These are phyloP conservation scores for Lophius americanus DNA, from an alignment of 2,797 vertebrate genomes.

Conservation along the genomic window DNA sequence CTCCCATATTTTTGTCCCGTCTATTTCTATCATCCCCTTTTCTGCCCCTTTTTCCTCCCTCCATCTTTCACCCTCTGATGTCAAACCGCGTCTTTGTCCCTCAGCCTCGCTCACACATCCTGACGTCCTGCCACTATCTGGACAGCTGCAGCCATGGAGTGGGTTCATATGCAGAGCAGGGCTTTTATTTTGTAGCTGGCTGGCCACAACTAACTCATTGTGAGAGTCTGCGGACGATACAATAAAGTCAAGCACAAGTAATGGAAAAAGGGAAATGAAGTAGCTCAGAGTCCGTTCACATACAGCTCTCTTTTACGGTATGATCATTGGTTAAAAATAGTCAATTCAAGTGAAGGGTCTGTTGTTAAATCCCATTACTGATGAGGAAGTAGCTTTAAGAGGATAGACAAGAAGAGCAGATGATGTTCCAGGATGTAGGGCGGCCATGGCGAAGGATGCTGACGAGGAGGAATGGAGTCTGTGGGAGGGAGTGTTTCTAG, in stretches of 20 bases:
- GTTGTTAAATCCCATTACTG: no score
- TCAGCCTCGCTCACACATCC: not conserved
- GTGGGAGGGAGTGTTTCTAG: not conserved
- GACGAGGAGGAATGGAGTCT: not conserved
- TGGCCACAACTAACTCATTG: not conserved
- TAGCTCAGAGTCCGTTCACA: not conserved
- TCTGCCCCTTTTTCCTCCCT: not conserved
- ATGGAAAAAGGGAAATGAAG: not conserved
- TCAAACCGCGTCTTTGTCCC: conserved; percentile 9
- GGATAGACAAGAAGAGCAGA: no score
- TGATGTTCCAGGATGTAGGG: no score
- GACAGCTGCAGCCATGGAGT: not conserved
- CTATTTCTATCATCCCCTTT: conserved; percentile 5
- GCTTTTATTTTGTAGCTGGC: conserved; percentile 7
- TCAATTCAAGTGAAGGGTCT: no score
- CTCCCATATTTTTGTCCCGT: conserved; percentile 31
- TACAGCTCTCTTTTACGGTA: not conserved
- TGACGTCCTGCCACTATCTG: not conserved
- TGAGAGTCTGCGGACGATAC: not conserved
- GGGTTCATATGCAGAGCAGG: not conserved
- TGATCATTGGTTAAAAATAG: no score
- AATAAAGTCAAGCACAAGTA: not conserved
- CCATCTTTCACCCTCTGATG: not conserved
- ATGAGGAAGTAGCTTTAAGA: no score
- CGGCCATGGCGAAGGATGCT: no score